Evolutionary conservation across 1,140 invertebrate genomes (phyloP), one percentile per base, ranked within the genome.

Genomic region (Eriosoma lanigerum): DNA sequence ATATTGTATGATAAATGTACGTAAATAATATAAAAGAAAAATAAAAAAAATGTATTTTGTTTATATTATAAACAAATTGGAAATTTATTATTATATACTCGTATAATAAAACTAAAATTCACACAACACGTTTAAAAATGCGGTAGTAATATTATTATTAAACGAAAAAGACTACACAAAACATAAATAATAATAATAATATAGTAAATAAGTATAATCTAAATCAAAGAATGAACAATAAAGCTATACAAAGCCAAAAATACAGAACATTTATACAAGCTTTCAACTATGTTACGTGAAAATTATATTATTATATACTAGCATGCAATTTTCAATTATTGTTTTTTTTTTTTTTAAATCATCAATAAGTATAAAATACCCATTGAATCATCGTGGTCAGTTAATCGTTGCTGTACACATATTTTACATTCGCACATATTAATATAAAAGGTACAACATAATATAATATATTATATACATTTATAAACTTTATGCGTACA

Each of bases 111-210:
- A 48, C 21, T 15, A 58, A 80, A 72, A 81, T 21, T 60, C 38
- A 46, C 62, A 78, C 56, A 81, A 75, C 58, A 81, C 52, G 70
- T 76, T 48, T 54, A 82, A 81, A 75, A 15, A 54, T 19, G 15
- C 15, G 32, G 32, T 38, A 38, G 32, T 38, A 4, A 52, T 1
- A 3, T 21, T 54, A 66, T 48, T 66, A 75, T 80, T 0, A 46
- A 58, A 81, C 73, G 3, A 50, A 38, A 81, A 81, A 70, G 12
- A 26, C n/a, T 68, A 29, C 44, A 46, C 29, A 56, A 81, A 81
- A 46, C 62, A 75, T 48, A 58, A 81, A 73, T 19, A 56, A 48
- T 15, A 73, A 19, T 26, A 62, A 52, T 76, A 21, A 15, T 58
- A 13, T 26, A 21, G 10, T 12, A 6, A 50, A 50, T 15, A 2